Conservation (phyloP, 2,888 invertebrate genomes). For the Drosophila hamatofila region DNA sequence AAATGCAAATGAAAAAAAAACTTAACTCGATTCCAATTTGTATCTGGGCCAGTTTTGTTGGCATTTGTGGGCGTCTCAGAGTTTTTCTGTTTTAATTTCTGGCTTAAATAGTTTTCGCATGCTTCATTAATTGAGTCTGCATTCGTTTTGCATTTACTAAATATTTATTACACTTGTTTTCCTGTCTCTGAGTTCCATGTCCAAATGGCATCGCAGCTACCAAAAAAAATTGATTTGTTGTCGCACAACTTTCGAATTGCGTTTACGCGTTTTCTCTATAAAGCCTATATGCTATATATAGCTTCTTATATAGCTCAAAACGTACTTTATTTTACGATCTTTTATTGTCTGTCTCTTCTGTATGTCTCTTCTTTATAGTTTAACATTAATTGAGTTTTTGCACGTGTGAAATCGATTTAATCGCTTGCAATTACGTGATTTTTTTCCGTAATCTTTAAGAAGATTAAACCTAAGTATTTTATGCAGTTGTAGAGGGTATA, state of each 20-base stretch:
- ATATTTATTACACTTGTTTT: slow-evolving; percentile 45
- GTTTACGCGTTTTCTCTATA: slow-evolving; percentile 36
- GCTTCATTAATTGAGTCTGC: slow-evolving; percentile 68
- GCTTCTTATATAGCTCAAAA: slow-evolving; percentile 8
- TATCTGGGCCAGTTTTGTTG: slow-evolving; percentile 67
- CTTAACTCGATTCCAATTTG: slow-evolving; percentile 51
- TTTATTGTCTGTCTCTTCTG: background rate
- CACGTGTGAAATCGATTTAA: slow-evolving; percentile 30
- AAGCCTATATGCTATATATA: slow-evolving; percentile 4
- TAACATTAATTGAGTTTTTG: slow-evolving; percentile 35
- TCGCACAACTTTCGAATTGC: slow-evolving; percentile 67
- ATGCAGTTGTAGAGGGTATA: background rate
- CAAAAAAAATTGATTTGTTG: slow-evolving; percentile 48
- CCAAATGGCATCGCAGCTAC: slow-evolving; percentile 11
- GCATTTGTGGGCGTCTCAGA: slow-evolving; percentile 67
- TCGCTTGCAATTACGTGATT: slow-evolving; percentile 5
- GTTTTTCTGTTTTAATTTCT: slow-evolving; percentile 19
- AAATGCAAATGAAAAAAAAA: slow-evolving; percentile 58
- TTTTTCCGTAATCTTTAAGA: slow-evolving; percentile 11
- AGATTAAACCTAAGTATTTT: background rate
- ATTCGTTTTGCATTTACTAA: slow-evolving; percentile 29
- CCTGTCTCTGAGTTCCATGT: slow-evolving; percentile 23
- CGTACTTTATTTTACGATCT: slow-evolving; percentile 42
- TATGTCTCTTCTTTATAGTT: slow-evolving; percentile 13
- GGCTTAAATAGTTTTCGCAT: slow-evolving; percentile 60